Base-by-base conservation (phyloP, 1,140 invertebrate genomes). In the Argopecten irradians region DNA sequence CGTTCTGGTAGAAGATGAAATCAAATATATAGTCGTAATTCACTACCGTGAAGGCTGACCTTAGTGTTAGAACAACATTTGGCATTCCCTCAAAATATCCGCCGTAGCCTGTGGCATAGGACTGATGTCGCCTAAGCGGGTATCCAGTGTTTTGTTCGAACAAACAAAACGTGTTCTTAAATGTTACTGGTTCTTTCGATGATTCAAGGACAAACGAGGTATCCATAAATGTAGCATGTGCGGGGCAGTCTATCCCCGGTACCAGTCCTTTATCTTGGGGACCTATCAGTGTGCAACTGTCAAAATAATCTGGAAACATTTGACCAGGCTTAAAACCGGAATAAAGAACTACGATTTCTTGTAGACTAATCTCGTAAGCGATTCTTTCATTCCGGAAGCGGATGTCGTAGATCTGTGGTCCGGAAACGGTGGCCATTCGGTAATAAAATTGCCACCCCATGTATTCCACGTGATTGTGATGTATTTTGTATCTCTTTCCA, bases 1-100 rank as follows among this genome's bases (percentile, higher is more conserved):
- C 93, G 86, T 92, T 93, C 22, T 91, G 89, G 85, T 93, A 93
- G 87, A 94, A 94, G 0, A 92, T 87, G 82, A 91, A 93, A 87
- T 94, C 93, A 14, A 93, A 87, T 14, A 94, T 91, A 84, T 94
- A 94, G 41, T 94, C 93, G 82, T 93, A 94, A 86, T 93, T 93
- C 11, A 88, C 87, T 5, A 93, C 83, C 2, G 91, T 90, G 13
- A 91, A 34, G 22, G 94, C 92, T 32, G 92, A 92, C 82, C 93
- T 85, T 1, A 94, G n/a, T 8, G 93, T 89, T 5, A 94, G 87
- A 9, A 93, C 89, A 43, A 86, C 85, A 33, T 91, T 92, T 34
- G 89, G 82, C 83, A 93, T 83, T 7, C 93, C 93, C 84, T 89
- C 90, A 71, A 91, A 93, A 84, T 92, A 94, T 28, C 34, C 86